These are phyloP conservation scores for Elysia crispata DNA, from an alignment of 2,888 invertebrate genomes.

Conservation along the genomic window DNA sequence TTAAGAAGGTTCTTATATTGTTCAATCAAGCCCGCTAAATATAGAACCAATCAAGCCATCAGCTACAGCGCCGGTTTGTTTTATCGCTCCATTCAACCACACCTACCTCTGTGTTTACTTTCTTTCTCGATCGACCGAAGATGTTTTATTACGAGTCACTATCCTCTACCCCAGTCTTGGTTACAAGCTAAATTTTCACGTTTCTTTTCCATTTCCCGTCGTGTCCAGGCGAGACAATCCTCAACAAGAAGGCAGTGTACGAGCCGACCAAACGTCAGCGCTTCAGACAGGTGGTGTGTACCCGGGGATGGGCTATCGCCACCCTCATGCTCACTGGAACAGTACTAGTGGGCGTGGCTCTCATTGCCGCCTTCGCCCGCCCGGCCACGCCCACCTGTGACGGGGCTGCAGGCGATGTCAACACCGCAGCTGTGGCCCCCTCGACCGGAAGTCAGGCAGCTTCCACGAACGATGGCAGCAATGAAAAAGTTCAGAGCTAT, in stretches of 20 bases:
- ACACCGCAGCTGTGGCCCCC: too few species aligned
- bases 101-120: too few species aligned
- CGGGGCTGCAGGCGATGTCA: not conserved
- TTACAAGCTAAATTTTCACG: too few species aligned
- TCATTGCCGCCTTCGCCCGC: slow-evolving; percentile 93
- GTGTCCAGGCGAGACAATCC: slow-evolving; percentile 82
- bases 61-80: too few species aligned
- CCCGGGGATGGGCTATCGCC: slow-evolving; percentile 83
- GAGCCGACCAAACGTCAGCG: slow-evolving; percentile 83
- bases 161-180: too few species aligned
- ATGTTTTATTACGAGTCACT: too few species aligned
- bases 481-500: slow-evolving; percentile 42
- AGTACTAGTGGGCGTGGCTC: slow-evolving; percentile 81
- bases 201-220: slow-evolving; percentile 18
- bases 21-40: too few species aligned
- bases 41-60: too few species aligned
- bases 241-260: slow-evolving; percentile 84
- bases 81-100: too few species aligned
- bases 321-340: slow-evolving; percentile 79
- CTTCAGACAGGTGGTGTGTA: slow-evolving; percentile 70
- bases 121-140: too few species aligned
- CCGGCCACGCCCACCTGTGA: slow-evolving; percentile 78
- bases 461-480: not conserved
- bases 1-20: too few species aligned
- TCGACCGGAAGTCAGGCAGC: not conserved